phyloP scores from a whole-genome alignment of 2,797 vertebrate species.

The Ibycter americanus region DNA sequence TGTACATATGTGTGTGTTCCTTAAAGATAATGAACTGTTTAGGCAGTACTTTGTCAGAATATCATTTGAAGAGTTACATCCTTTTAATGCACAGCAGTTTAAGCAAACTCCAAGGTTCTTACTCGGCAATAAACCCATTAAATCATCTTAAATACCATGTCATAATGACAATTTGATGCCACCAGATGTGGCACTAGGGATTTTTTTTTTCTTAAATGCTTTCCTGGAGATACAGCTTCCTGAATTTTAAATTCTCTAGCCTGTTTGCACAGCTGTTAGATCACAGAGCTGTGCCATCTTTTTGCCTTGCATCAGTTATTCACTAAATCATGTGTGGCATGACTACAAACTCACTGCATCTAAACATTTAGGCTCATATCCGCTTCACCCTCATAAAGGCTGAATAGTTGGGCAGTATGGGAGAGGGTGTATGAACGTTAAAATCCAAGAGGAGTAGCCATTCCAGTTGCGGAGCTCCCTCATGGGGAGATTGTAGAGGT shows the following conservation, averaged over 20 bases:
- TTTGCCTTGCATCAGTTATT: constrained; percentile 37
- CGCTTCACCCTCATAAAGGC: not conserved
- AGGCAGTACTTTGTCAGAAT: constrained; percentile 64
- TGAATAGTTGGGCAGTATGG: not conserved
- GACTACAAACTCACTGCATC: not conserved
- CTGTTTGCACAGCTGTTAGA: constrained; percentile 71
- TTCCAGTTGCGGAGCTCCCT: not conserved
- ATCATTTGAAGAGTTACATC: constrained; percentile 65
- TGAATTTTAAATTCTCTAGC: constrained; percentile 61
- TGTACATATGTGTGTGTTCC: constrained; percentile 5
- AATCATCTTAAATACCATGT: constrained; percentile 83
- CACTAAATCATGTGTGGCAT: constrained; percentile 7
- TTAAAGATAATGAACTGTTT: constrained; percentile 50
- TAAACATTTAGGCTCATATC: not conserved
- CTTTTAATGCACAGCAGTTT: constrained; percentile 75
- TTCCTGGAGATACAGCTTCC: constrained; percentile 67
- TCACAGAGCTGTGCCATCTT: constrained; percentile 22
- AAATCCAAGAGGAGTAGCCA: not conserved
- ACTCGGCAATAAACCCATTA: constrained; percentile 71
- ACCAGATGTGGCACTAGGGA: constrained; percentile 76
- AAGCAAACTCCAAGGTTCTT: constrained; percentile 75
- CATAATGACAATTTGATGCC: constrained; percentile 78
- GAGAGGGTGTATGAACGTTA: not conserved
- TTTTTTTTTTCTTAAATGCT: constrained; percentile 58
- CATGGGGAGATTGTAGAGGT: not conserved